phyloP scores from a whole-genome alignment of 2,113 vertebrate species.

The Puma concolor region DNA sequence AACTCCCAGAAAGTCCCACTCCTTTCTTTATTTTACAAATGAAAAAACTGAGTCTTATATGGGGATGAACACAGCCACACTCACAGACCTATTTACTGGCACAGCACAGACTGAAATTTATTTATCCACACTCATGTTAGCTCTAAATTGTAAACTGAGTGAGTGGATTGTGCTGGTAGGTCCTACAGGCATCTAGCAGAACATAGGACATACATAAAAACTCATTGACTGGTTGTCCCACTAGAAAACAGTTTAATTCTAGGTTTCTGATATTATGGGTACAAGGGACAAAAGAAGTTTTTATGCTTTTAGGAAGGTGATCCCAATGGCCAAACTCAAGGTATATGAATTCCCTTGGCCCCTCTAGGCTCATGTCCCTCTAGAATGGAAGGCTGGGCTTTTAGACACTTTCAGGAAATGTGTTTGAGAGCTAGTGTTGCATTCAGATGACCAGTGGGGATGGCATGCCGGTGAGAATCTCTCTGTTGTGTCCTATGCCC shows the following conservation, averaged over 20 bases:
- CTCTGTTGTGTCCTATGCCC: not conserved
- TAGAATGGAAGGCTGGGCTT: not conserved
- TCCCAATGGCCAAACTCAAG: not conserved
- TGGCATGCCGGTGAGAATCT: not conserved
- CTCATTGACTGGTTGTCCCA: not conserved
- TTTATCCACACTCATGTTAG: not conserved
- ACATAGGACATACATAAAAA: not conserved
- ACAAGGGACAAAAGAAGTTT: not conserved
- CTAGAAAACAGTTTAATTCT: not conserved
- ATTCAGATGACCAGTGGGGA: fast-evolving
- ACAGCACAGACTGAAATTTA: not conserved
- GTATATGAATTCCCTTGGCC: not conserved
- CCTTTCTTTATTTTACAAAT: not conserved
- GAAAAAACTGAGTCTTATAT: not conserved
- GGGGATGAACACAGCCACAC: not conserved
- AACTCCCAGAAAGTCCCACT: not conserved
- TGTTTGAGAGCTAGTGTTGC: fast-evolving
- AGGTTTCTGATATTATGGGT: not conserved
- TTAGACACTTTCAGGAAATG: not conserved
- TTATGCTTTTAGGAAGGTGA: not conserved
- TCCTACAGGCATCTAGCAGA: not conserved
- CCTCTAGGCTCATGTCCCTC: not conserved
- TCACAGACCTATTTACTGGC: not conserved
- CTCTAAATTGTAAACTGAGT: not conserved
- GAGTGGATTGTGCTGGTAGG: not conserved